These are phyloP conservation scores for Sceloporus undulatus DNA, from an alignment of 2,113 vertebrate genomes.

Conservation along the genomic window DNA sequence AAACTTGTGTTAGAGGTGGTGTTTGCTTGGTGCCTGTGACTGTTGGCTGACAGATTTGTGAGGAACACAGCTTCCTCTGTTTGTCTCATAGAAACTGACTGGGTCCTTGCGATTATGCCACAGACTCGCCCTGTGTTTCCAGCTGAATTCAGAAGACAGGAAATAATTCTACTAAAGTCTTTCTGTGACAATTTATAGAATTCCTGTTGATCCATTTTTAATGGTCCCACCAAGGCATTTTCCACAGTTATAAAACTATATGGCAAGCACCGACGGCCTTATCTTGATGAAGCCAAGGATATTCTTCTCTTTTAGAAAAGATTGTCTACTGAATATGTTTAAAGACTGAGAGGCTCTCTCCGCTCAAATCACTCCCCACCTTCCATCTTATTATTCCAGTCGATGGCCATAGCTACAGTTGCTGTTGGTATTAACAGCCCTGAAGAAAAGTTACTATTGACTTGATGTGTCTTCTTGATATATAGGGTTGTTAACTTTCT, in stretches of 20 bases:
- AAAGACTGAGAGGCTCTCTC: background rate
- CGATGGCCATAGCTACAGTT: background rate
- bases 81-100: constrained; percentile 59
- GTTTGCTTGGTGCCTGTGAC: constrained; percentile 30
- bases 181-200: constrained; percentile 72
- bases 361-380: background rate
- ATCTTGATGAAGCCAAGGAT: constrained; percentile 21
- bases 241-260: constrained; percentile 1
- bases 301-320: background rate
- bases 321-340: background rate
- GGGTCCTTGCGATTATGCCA: constrained; percentile 37
- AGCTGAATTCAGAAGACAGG: constrained; percentile 69
- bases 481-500: background rate
- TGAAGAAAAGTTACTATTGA: constrained; percentile 5
- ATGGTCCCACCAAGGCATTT: constrained; percentile 40
- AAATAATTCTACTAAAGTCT: constrained; percentile 69
- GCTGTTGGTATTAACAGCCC: constrained; percentile 5
- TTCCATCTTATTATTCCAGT: background rate
- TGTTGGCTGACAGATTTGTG: constrained; percentile 69
- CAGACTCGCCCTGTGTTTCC: background rate
- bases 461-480: background rate
- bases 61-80: constrained; percentile 71
- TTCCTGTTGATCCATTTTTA: constrained; percentile 69
- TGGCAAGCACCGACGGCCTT: constrained; percentile 32
- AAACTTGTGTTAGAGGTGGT: constrained; percentile 19